Evolutionary conservation across 2,888 invertebrate genomes (phyloP), one percentile per base, ranked within the genome.

Genomic region (Philonicus albiceps): DNA sequence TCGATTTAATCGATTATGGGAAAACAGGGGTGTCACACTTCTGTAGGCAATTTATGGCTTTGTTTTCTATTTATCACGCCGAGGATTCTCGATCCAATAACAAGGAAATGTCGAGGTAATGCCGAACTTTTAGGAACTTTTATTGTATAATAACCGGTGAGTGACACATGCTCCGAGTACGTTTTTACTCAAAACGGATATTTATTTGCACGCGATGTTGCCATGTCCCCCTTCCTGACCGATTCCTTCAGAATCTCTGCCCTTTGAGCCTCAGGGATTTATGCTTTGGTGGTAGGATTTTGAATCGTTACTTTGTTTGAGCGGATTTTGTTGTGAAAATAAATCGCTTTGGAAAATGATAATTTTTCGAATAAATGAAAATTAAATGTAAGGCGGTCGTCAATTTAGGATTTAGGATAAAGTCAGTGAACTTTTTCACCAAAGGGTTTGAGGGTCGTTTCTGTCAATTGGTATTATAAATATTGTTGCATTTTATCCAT

Each of bases 1-100:
- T 86, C 81, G 86, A 86, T 86, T 74, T 49, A 86, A 86, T 86
- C 86, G 87, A 72, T 76, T 85, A 84, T 84, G 84, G 73, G 73
- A 73, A 43, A 84, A 84, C 37, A 30, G 37, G 43, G 73, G 78
- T 85, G 72, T 78, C 72, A 76, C 34, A 84, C 73, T 84, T 84
- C 73, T 73, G 72, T 19, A 30, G 72, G 84, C 84, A 31, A 84
- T 84, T 84, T 84, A 73, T 73, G 73, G 37, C 40, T 84, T 73
- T 84, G 84, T 73, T 84, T 73, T 84, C 72, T 49, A 73, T 81
- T 81, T 81, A 81, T 81, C 64, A 55, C 64, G 64, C 64, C 64
- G 64, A 49, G 49, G 27, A 78, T 78, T 43, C 49, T 78, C 49
- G 13, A 49, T 78, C 19, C 78, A 78, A 49, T 27, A 78, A 27